Evolutionary conservation across 2,113 vertebrate genomes (phyloP).

Genomic region (Heliornis fulica): DNA sequence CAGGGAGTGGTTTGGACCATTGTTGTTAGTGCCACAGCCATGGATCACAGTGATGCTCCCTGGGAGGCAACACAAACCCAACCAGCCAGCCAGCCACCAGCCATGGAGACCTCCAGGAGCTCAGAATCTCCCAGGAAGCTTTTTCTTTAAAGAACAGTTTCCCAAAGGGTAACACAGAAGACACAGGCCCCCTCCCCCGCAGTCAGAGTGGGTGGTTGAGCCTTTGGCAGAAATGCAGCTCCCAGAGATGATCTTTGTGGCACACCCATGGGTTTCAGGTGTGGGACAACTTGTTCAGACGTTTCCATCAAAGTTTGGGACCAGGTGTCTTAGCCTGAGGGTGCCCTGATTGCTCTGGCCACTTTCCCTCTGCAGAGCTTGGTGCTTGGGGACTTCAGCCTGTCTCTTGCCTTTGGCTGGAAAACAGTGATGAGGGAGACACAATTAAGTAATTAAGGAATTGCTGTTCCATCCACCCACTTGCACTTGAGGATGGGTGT

Average conservation of each 20-base stretch:
- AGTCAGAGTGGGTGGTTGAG: background rate
- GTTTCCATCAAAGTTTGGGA: background rate
- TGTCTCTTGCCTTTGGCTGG: background rate
- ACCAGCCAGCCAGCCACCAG: background rate
- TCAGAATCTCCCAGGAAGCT: background rate
- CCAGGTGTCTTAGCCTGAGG: background rate
- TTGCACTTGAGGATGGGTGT: background rate
- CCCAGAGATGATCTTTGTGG: background rate
- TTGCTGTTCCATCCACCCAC: background rate
- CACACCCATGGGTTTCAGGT: background rate
- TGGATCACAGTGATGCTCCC: background rate
- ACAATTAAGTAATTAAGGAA: background rate
- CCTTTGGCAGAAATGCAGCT: background rate
- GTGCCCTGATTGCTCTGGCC: background rate
- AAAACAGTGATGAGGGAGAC: background rate
- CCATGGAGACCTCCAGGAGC: background rate
- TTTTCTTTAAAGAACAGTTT: background rate
- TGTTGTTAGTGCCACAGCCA: background rate
- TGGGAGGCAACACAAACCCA: background rate
- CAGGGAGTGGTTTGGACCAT: background rate
- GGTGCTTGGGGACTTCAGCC: background rate
- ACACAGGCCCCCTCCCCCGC: background rate
- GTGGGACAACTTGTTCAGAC: background rate
- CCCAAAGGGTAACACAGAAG: background rate
- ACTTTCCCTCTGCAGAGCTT: background rate